Conservation (phyloP, 2,113 vertebrate species). For the Chinchilla lanigera region DNA sequence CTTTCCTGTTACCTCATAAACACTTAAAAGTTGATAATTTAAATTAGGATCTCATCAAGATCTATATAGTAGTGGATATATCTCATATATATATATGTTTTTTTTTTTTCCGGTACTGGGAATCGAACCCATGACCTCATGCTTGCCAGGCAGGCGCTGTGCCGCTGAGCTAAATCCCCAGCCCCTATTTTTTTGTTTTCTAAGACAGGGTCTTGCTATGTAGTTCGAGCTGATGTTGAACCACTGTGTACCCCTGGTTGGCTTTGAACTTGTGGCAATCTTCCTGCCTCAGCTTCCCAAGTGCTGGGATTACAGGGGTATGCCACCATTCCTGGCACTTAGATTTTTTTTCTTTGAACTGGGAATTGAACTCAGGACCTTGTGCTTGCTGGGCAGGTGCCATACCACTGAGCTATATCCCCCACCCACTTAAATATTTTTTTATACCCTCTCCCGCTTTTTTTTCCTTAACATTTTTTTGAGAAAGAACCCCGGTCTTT, state of each 20-base stretch:
- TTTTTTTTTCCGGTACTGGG: no score
- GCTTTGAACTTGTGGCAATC: background rate
- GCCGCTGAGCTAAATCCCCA: no score
- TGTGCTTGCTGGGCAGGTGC: no score
- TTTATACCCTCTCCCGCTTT: background rate
- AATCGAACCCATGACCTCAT: no score
- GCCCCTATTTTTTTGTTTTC: background rate
- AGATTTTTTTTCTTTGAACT: no score
- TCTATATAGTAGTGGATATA: background rate
- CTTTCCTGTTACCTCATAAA: background rate
- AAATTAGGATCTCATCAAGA: background rate
- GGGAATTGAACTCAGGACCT: no score
- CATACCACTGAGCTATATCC: no score
- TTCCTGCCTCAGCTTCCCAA: background rate
- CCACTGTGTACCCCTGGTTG: background rate
- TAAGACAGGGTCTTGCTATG: background rate
- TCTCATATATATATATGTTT: background rate
- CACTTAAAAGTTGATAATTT: background rate
- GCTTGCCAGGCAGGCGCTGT: no score
- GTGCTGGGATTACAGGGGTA: background rate
- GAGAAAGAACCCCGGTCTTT: background rate
- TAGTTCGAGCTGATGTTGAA: background rate
- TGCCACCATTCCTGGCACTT: background rate
- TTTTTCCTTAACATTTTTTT: background rate
- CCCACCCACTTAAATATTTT: background rate